Percentiles rank a stretch among this genome's conserved stretches.
phyloP scores from a whole-genome alignment of 2,113 vertebrate genomes.

The Paracanthobrama guichenoti region DNA sequence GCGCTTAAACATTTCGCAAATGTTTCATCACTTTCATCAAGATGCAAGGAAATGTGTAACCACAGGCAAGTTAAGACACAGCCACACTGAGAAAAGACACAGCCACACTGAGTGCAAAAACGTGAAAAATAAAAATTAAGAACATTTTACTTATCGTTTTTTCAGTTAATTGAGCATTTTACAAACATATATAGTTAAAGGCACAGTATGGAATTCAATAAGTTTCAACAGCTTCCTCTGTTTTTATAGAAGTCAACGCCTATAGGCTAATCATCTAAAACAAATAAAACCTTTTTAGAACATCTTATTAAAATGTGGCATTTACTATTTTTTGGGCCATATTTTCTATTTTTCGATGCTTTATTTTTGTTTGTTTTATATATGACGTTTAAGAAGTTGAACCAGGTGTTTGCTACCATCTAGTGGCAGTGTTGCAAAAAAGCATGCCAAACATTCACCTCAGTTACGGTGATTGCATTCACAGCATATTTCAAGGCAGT shows the following conservation, averaged over 20 bases:
- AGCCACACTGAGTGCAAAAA: not conserved
- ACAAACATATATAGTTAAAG: not conserved
- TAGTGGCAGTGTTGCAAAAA: not conserved
- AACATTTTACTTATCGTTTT: too few relatives aligned
- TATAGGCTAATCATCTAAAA: not conserved
- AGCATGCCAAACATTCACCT: not conserved
- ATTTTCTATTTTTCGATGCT: not conserved
- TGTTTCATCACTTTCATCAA: not conserved
- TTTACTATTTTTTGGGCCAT: not conserved
- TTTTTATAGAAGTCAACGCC: not conserved
- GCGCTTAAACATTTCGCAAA: not conserved
- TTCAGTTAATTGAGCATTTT: too few relatives aligned
- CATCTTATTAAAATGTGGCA: not conserved
- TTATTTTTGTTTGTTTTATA: not conserved
- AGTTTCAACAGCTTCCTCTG: not conserved
- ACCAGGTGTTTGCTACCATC: constrained; percentile 1
- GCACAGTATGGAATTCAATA: not conserved
- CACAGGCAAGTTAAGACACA: not conserved
- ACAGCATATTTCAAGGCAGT: not conserved
- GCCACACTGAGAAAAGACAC: not conserved
- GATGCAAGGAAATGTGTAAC: not conserved
- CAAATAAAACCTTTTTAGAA: not conserved
- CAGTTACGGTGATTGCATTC: not conserved
- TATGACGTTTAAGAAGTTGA: not conserved
- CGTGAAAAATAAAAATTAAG: too few relatives aligned